Evolutionary conservation across 2,113 vertebrate genomes (phyloP).

Genomic region (Condylura cristata): DNA sequence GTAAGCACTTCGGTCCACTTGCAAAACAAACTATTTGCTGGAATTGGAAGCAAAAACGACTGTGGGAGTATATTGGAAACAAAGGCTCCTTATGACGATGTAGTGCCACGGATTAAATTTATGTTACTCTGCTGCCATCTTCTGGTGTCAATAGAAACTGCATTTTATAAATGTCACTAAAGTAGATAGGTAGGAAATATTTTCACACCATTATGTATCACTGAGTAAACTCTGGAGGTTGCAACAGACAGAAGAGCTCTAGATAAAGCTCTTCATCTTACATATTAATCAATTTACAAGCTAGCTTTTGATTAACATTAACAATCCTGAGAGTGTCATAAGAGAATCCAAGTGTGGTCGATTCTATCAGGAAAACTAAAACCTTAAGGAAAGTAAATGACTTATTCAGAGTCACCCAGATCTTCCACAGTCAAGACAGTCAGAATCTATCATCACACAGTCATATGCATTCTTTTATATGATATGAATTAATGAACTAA

Average conservation of each 20-base stretch:
- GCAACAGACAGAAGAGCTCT: background rate
- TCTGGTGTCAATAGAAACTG: conserved; percentile 60
- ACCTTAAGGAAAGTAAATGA: background rate
- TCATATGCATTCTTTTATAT: background rate
- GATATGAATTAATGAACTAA: background rate
- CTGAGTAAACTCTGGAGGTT: background rate
- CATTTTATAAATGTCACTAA: conserved; percentile 23
- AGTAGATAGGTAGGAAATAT: background rate
- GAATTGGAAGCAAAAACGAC: conserved; percentile 46
- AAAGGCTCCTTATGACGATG: background rate
- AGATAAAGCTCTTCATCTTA: background rate
- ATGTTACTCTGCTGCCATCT: conserved; percentile 74
- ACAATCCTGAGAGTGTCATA: background rate
- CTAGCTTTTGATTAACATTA: background rate
- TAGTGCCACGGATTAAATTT: background rate
- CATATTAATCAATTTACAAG: background rate
- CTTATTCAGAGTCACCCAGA: background rate
- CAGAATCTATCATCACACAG: background rate
- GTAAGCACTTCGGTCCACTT: background rate
- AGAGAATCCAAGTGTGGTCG: background rate
- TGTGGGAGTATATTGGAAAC: conserved; percentile 28
- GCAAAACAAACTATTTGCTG: background rate
- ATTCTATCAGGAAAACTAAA: background rate
- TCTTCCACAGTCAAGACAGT: background rate
- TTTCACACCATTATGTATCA: background rate